Conservation (phyloP, 2,113 vertebrate genomes). For the Grallaria varia region DNA sequence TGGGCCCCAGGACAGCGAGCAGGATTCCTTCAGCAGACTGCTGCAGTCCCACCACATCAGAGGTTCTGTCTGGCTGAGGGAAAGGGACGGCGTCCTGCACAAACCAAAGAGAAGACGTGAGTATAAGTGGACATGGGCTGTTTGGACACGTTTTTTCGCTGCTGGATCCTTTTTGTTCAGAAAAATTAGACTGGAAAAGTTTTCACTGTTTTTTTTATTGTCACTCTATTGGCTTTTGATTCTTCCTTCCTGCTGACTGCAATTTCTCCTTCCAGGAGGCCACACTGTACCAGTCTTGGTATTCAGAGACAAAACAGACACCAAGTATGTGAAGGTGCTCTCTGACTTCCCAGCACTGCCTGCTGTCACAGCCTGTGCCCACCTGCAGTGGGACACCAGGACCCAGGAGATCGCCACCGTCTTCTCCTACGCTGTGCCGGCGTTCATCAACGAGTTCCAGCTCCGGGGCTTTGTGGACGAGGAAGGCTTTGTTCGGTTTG, state of each 20-base stretch:
- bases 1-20: not conserved
- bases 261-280: slow-evolving; percentile 32
- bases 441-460: slow-evolving; percentile 86
- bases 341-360: slow-evolving; percentile 72
- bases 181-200: not conserved
- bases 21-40: slow-evolving; percentile 25
- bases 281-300: slow-evolving; percentile 65
- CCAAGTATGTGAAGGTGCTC: slow-evolving; percentile 75
- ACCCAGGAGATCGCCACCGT: slow-evolving; percentile 75
- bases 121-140: not conserved
- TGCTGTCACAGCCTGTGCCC: slow-evolving; percentile 79
- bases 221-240: not conserved
- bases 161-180: not conserved
- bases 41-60: slow-evolving; percentile 52
- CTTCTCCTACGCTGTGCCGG: slow-evolving; percentile 82
- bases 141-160: not conserved
- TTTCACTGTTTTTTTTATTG: not conserved
- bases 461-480: slow-evolving; percentile 76
- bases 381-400: slow-evolving; percentile 82
- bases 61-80: slow-evolving; percentile 75
- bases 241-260: not conserved
- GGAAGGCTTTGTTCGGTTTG: slow-evolving; percentile 74
- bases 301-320: slow-evolving; percentile 78
- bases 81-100: not conserved
- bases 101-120: slow-evolving; percentile 53